phyloP scores from a whole-genome alignment of 2,113 vertebrate species.

The Neogale vison region DNA sequence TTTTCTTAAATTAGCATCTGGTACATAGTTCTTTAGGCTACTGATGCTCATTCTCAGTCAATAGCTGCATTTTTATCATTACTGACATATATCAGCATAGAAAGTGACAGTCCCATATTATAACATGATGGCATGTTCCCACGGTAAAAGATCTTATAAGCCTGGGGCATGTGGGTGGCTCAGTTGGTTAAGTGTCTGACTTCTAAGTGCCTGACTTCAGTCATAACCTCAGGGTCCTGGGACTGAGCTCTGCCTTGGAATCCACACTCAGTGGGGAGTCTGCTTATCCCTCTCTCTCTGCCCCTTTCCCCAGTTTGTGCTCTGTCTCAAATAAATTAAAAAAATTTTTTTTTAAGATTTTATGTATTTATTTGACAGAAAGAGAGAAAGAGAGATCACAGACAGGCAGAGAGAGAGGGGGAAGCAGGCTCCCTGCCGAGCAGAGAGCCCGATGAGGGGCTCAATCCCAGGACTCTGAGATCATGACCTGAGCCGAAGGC shows the following conservation, averaged over 20 bases:
- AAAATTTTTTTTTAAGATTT: too few relatives aligned
- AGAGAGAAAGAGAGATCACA: too few relatives aligned
- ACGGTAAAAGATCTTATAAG: conserved; percentile 20
- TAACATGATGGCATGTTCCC: not conserved
- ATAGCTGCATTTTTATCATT: not conserved
- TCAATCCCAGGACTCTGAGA: too few relatives aligned
- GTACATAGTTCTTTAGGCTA: not conserved
- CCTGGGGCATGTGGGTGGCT: not conserved
- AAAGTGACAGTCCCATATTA: not conserved
- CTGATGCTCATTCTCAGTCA: not conserved
- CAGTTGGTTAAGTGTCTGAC: not conserved
- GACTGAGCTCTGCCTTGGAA: not conserved
- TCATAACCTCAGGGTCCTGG: not conserved
- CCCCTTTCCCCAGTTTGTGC: not conserved
- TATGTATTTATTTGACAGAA: too few relatives aligned
- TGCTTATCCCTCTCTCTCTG: not conserved
- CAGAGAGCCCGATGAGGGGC: too few relatives aligned
- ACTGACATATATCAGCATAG: not conserved
- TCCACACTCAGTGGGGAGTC: not conserved
- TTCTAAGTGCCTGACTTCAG: not conserved
- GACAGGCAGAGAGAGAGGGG: too few relatives aligned
- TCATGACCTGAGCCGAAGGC: too few relatives aligned
- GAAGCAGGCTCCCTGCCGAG: too few relatives aligned
- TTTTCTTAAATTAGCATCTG: not conserved
- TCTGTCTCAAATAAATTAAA: not conserved